Base-by-base conservation (phyloP, 2,888 invertebrate species). In the Cheilosia scutellata region DNA sequence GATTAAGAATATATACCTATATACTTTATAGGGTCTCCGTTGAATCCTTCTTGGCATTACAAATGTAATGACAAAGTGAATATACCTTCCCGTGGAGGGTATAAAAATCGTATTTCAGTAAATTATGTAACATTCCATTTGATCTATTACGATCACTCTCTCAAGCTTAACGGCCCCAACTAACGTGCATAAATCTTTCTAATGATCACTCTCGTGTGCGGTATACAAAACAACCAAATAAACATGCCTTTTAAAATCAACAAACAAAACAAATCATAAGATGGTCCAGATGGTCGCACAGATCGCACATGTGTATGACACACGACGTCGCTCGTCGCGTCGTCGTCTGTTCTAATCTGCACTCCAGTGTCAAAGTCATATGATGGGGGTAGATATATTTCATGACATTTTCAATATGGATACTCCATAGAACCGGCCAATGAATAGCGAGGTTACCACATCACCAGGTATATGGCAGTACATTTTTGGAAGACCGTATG, bases 241-340 rank as follows among this genome's bases (percentile, higher is more conserved):
- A 70, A 82, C 42, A 44, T 9, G 53, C 11, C 55, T 37, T 33
- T 63, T 37, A 11, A 58, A 66, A 47, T 44, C 37, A 47, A 65
- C 57, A 65, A 75, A 63, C 57, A 57, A 37, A 47, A 42, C 33
- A 16, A 37, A 27, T 25, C 29, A 2, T 40, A 51, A 16, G 68
- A 78, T 78, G 74, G 70, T 60, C 80, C 83, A 84, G 83, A 84
- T 84, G 83, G 79, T 75, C 79, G 74, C 40, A 25, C 70, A 44
- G 58, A 72, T 72, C 27, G 63, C 63, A 51, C 68, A 63, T 33
- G 58, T 11, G 13, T 51, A 58, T 66, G 66, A 68, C 76, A 47
- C 76, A 60, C 68, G 20, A 76, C 60, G 60, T 60, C 76, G 29
- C 53, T 33, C 25, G 37, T 25, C 47, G 27, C 20, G 16, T 33